phyloP scores from a whole-genome alignment of 2,113 vertebrate genomes.

The Cebidichthys violaceus region DNA sequence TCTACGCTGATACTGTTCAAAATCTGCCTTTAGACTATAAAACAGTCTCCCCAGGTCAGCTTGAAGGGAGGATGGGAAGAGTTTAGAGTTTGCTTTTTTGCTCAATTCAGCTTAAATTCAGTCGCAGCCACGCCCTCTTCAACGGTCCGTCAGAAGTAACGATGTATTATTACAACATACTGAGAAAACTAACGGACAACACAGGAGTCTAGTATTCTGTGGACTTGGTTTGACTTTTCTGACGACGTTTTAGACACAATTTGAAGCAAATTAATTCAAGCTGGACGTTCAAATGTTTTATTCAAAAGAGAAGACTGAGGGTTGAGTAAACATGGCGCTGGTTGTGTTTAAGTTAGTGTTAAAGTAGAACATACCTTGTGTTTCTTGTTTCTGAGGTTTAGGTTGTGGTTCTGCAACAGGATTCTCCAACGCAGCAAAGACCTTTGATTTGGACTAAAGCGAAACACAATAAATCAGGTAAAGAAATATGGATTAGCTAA shows the following conservation, averaged over 20 bases:
- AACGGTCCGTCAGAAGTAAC: not conserved
- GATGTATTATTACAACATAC: not conserved
- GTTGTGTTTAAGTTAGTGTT: not conserved
- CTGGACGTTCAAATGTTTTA: not conserved
- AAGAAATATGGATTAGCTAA: not conserved
- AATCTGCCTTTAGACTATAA: not conserved
- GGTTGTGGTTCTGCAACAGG: conserved; percentile 64
- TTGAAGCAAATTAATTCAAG: not conserved
- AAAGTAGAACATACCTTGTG: conserved; percentile 85
- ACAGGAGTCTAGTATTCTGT: not conserved
- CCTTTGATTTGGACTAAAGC: conserved; percentile 69
- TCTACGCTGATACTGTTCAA: not conserved
- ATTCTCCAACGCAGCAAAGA: conserved; percentile 72
- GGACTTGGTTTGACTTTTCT: not conserved
- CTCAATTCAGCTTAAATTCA: not conserved
- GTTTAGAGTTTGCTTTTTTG: too few species aligned
- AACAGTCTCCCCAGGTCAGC: not conserved
- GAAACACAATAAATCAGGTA: conserved; percentile 11
- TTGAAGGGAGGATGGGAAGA: not conserved
- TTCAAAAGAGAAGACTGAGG: not conserved
- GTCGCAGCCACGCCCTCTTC: not conserved
- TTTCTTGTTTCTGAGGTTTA: conserved; percentile 84
- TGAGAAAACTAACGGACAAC: not conserved
- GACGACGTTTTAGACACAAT: not conserved
- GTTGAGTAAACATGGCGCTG: not conserved